Evolutionary conservation across 2,797 vertebrate species (phyloP).

Genomic region (Galaxias olidus): DNA sequence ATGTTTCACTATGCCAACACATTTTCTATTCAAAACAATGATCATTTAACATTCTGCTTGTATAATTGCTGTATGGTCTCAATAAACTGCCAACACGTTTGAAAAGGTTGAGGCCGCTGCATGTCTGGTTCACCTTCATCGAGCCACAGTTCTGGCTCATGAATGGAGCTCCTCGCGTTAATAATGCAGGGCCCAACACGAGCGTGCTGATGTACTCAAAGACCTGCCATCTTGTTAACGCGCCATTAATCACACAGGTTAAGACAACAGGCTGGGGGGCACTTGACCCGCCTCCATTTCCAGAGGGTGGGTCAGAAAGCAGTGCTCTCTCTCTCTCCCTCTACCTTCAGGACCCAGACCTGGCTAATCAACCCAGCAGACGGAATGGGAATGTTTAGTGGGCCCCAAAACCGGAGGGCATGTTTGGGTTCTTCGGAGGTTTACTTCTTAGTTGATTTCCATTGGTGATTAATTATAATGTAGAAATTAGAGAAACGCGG

Average conservation of each 20-base stretch:
- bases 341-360: constrained; percentile 9
- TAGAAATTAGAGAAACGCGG: too few relatives aligned
- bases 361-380: neutral
- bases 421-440: too few relatives aligned
- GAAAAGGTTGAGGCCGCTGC: constrained; percentile 38
- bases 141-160: constrained; percentile 67
- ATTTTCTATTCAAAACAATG: too few relatives aligned
- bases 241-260: constrained; percentile 69
- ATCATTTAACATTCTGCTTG: too few relatives aligned
- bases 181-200: constrained; percentile 67
- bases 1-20: too few relatives aligned
- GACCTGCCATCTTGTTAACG: constrained; percentile 68
- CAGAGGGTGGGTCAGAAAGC: constrained; percentile 34
- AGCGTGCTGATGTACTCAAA: constrained; percentile 63
- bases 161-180: constrained; percentile 72
- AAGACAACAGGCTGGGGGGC: constrained; percentile 61
- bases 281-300: constrained; percentile 32
- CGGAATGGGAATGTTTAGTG: too few relatives aligned
- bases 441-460: too few relatives aligned
- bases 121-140: constrained; percentile 65
- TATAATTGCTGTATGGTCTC: neutral
- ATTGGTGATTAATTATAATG: too few relatives aligned
- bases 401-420: too few relatives aligned
- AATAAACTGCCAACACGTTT: constrained; percentile 41
- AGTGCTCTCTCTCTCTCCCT: constrained; percentile 18